A percentile compares a stretch with the other conserved stretches of the same genome.
Evolutionary conservation across 2,797 vertebrate species (phyloP).

Genomic region (Myotis findleyi): DNA sequence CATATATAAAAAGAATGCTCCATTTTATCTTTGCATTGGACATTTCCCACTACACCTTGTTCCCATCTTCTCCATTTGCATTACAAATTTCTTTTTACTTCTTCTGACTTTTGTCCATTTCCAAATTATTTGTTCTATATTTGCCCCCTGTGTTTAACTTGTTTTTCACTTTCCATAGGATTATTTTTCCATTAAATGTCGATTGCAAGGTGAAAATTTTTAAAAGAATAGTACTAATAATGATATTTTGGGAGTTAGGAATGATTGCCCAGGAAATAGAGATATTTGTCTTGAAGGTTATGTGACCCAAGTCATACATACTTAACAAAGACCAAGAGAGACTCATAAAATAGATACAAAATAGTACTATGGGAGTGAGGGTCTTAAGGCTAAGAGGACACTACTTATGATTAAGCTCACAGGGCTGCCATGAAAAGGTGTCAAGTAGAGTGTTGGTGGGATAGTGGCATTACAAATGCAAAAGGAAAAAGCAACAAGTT

Average conservation of each 20-base stretch:
- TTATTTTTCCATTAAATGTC: conserved; percentile 26
- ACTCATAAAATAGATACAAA: background rate
- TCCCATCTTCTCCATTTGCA: background rate
- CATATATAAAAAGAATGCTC: background rate
- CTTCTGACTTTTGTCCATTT: conserved; percentile 30
- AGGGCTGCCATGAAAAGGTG: background rate
- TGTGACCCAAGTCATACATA: background rate
- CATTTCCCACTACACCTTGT: conserved; percentile 2
- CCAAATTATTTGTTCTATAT: background rate
- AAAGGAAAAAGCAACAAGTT: conserved; percentile 34
- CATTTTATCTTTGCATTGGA: conserved; percentile 19
- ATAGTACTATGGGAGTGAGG: background rate
- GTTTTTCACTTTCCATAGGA: background rate
- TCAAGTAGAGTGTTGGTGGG: background rate
- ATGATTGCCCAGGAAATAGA: background rate
- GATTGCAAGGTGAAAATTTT: background rate
- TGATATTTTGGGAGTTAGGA: background rate
- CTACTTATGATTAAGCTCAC: background rate
- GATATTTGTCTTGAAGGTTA: background rate
- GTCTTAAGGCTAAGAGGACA: background rate
- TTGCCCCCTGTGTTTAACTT: conserved; percentile 26
- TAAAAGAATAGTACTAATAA: background rate
- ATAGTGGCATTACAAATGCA: conserved; percentile 29
- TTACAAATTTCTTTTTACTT: background rate
- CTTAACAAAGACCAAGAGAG: conserved; percentile 3